Evolutionary conservation across 1,140 invertebrate species (phyloP).

Genomic region (Epicauta chinensis): DNA sequence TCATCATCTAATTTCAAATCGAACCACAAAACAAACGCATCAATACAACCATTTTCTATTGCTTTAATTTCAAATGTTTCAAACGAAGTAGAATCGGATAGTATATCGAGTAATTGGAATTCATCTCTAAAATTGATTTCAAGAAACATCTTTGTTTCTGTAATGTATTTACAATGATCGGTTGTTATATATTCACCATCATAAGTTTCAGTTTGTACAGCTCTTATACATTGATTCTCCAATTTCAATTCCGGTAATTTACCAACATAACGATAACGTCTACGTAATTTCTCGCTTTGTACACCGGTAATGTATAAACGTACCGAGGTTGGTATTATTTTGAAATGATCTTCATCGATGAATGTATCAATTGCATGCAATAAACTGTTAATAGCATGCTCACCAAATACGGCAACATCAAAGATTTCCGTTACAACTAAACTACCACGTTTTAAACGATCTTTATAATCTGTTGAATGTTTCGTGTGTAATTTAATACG

Average conservation of each 20-base stretch:
- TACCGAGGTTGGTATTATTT: slow-evolving; percentile 56
- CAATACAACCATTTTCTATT: slow-evolving; percentile 43
- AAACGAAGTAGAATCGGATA: background rate
- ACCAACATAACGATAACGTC: slow-evolving; percentile 41
- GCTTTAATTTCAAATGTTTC: slow-evolving; percentile 13
- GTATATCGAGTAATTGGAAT: slow-evolving; percentile 39
- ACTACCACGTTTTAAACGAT: slow-evolving; percentile 45
- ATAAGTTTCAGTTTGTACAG: slow-evolving; percentile 51
- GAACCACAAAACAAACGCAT: slow-evolving; percentile 61
- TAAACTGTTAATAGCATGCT: slow-evolving; percentile 61
- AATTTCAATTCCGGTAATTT: slow-evolving; percentile 33
- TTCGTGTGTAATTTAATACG: slow-evolving; percentile 47
- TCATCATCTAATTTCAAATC: slow-evolving; percentile 62
- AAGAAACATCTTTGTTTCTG: slow-evolving; percentile 51
- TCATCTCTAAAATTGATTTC: slow-evolving; percentile 59
- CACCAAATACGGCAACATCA: slow-evolving; percentile 72
- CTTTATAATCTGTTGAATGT: slow-evolving; percentile 47
- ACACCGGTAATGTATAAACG: slow-evolving; percentile 54
- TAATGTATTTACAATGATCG: slow-evolving; percentile 53
- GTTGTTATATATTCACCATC: slow-evolving; percentile 59
- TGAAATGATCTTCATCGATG: slow-evolving; percentile 41
- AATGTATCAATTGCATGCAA: slow-evolving; percentile 61
- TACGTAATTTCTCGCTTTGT: slow-evolving; percentile 34
- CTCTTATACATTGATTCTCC: slow-evolving; percentile 43
- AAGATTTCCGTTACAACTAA: slow-evolving; percentile 71